Evolutionary conservation across 2,113 vertebrate genomes (phyloP).

Genomic region (Esox niger): DNA sequence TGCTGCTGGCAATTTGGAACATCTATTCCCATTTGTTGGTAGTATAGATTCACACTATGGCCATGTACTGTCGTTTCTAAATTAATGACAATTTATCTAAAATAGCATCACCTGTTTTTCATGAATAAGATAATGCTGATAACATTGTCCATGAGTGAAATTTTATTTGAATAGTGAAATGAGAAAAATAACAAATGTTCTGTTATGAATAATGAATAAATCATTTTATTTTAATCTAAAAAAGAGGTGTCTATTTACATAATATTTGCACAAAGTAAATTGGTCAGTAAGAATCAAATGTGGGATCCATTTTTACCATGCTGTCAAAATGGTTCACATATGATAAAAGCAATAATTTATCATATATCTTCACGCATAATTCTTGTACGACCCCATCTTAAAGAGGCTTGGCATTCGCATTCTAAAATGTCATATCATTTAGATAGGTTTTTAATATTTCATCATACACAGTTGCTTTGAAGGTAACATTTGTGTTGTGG

Average conservation of each 20-base stretch:
- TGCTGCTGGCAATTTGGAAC: neutral
- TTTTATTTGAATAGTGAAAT: constrained; percentile 12
- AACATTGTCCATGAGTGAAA: neutral
- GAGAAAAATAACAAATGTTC: constrained; percentile 1
- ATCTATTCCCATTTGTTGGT: neutral
- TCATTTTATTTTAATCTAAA: constrained; percentile 60
- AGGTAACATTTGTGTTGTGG: neutral
- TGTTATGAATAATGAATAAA: constrained; percentile 43
- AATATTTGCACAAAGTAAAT: constrained; percentile 52
- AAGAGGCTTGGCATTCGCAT: constrained; percentile 15
- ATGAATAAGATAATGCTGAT: constrained; percentile 4
- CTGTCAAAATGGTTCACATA: constrained; percentile 56
- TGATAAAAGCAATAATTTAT: constrained; percentile 33
- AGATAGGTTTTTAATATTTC: neutral
- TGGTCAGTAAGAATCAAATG: constrained; percentile 51
- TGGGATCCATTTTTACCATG: constrained; percentile 51
- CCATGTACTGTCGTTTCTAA: too few relatives aligned
- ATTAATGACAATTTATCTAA: too few relatives aligned
- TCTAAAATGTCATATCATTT: constrained; percentile 12
- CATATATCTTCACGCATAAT: constrained; percentile 23
- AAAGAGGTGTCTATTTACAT: constrained; percentile 65
- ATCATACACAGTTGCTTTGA: neutral
- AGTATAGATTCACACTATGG: too few relatives aligned
- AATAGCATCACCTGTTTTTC: neutral
- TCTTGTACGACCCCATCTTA: constrained; percentile 33